phyloP scores from a whole-genome alignment of 2,888 invertebrate species.

The Cryptosula pallasiana region DNA sequence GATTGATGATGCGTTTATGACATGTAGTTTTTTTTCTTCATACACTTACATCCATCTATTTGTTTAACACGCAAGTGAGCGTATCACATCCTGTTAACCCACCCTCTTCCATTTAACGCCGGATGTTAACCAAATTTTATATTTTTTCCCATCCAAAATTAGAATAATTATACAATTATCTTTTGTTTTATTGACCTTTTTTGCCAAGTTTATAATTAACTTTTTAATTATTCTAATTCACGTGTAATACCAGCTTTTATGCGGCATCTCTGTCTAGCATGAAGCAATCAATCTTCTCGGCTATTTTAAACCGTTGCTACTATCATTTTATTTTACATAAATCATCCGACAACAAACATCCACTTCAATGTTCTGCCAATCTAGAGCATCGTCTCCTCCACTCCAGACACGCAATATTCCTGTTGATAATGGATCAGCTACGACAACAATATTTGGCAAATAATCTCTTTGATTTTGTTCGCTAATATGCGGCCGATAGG shows the following conservation, averaged over 20 bases:
- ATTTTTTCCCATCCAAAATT: conserved; percentile 22
- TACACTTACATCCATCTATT: no score
- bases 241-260: background rate
- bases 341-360: background rate
- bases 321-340: background rate
- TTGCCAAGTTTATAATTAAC: conserved; percentile 19
- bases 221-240: background rate
- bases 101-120: background rate
- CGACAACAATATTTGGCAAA: no score
- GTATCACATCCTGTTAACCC: background rate
- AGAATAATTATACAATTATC: conserved; percentile 19
- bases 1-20: no score
- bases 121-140: background rate
- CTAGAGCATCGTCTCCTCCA: no score
- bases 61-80: no score
- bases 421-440: no score
- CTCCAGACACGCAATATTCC: no score
- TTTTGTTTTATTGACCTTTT: conserved; percentile 1
- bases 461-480: no score
- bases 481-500: no score
- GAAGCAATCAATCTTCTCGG: no score
- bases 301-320: no score
- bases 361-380: background rate
- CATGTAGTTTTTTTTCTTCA: no score
- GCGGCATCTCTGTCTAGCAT: background rate